A percentile compares a stretch with the other conserved stretches of the same genome.
phyloP scores from a whole-genome alignment of 1,140 invertebrate species.

The Leptinotarsa texana region DNA sequence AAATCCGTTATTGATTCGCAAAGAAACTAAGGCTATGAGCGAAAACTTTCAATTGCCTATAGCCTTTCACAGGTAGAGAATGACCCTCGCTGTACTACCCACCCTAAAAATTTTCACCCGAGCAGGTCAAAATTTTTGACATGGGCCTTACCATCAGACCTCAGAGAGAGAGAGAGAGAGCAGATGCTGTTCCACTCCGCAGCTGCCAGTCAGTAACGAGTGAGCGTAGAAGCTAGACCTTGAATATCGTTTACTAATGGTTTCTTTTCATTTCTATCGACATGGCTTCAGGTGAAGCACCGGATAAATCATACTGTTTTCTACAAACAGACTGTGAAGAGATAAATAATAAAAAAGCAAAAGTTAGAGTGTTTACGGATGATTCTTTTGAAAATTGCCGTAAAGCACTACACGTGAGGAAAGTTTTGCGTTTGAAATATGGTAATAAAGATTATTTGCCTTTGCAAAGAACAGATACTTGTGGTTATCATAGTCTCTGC shows the following conservation, averaged over 20 bases:
- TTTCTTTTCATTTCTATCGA: background rate
- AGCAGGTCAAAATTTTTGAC: background rate
- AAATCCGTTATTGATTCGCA: background rate
- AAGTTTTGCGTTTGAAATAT: no score
- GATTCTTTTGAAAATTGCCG: no score
- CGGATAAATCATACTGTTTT: no score
- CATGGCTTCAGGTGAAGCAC: no score
- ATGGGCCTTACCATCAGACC: background rate
- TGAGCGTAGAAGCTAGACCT: background rate
- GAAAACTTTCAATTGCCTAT: background rate
- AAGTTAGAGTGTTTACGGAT: no score
- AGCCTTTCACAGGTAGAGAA: background rate
- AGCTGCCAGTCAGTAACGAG: background rate
- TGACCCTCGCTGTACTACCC: background rate
- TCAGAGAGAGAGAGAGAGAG: background rate
- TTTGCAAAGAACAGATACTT: background rate
- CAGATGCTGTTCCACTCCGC: background rate
- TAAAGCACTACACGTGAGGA: no score
- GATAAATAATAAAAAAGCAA: no score
- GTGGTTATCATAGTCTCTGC: background rate
- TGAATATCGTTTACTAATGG: slow-evolving; percentile 4
- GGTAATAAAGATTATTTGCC: background rate
- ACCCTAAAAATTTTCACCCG: background rate
- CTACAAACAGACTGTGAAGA: no score
- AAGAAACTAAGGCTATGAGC: no score